Conservation (phyloP, 2,888 invertebrate species). For the Oligia fasciuncula region DNA sequence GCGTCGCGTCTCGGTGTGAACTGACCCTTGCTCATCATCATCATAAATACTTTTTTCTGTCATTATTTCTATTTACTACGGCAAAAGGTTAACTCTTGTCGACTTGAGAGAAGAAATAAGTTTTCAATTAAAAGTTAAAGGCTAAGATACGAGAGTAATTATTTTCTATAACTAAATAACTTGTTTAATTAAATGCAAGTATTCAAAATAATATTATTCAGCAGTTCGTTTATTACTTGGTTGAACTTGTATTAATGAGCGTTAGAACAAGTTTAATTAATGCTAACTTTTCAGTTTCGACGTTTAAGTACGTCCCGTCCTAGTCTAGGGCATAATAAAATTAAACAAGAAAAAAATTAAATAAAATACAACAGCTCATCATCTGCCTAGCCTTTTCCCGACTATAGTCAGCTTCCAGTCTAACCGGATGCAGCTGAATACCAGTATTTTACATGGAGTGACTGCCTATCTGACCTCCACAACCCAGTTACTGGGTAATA, state of each 20-base stretch:
- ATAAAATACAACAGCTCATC: too few species aligned
- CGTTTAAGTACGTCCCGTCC: slow-evolving; percentile 8
- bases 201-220: slow-evolving; percentile 41
- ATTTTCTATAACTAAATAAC: slow-evolving; percentile 13
- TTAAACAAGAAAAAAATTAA: not conserved
- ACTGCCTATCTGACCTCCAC: too few species aligned
- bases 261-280: slow-evolving; percentile 53
- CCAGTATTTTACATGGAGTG: too few species aligned
- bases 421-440: too few species aligned
- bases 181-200: slow-evolving; percentile 44
- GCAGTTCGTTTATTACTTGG: slow-evolving; percentile 36
- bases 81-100: not conserved
- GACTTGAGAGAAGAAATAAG: not conserved
- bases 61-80: too few species aligned
- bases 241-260: slow-evolving; percentile 19
- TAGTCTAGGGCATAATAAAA: not conserved
- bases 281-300: slow-evolving; percentile 26
- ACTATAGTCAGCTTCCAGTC: too few species aligned
- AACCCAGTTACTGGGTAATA: too few species aligned
- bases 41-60: too few species aligned
- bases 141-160: slow-evolving; percentile 3
- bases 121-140: slow-evolving; percentile 15
- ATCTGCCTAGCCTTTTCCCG: too few species aligned
- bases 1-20: too few species aligned
- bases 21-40: too few species aligned